Percentiles rank a stretch among this genome's conserved stretches.
Conservation (phyloP, 2,797 vertebrate genomes). For the Pseudopleuronectes americanus region DNA sequence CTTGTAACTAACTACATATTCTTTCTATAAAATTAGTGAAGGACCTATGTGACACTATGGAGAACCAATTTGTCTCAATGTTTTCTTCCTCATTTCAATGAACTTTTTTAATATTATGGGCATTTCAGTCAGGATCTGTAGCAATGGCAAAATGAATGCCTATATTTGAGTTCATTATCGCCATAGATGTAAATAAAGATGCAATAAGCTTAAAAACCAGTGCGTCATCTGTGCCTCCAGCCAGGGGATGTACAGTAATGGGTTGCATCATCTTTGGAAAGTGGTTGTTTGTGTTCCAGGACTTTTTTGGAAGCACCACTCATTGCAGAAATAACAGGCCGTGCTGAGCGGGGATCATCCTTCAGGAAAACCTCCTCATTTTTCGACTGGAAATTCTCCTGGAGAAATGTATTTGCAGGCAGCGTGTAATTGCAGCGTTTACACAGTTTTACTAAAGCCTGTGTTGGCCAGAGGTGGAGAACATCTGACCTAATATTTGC, state of each 20-base stretch:
- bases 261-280: conserved; percentile 37
- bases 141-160: background rate
- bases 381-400: conserved; percentile 38
- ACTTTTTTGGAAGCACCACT: background rate
- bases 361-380: conserved; percentile 45
- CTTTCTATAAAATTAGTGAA: background rate
- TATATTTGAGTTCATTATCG: conserved; percentile 16
- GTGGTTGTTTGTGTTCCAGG: conserved; percentile 22
- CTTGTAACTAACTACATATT: no score
- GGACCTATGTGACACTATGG: background rate
- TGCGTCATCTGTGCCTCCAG: background rate
- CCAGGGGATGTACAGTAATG: conserved; percentile 10
- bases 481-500: conserved; percentile 39
- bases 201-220: conserved; percentile 3
- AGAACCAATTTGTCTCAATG: background rate
- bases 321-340: conserved; percentile 14
- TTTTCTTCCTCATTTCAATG: background rate
- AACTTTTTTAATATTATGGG: background rate
- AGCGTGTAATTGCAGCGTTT: conserved; percentile 52
- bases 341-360: conserved; percentile 20
- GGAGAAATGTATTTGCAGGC: conserved; percentile 38
- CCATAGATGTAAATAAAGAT: conserved; percentile 1
- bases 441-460: conserved; percentile 25
- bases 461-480: conserved; percentile 40
- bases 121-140: background rate